Base-by-base conservation (phyloP, 2,888 invertebrate species). In the Sturmia bella region DNA sequence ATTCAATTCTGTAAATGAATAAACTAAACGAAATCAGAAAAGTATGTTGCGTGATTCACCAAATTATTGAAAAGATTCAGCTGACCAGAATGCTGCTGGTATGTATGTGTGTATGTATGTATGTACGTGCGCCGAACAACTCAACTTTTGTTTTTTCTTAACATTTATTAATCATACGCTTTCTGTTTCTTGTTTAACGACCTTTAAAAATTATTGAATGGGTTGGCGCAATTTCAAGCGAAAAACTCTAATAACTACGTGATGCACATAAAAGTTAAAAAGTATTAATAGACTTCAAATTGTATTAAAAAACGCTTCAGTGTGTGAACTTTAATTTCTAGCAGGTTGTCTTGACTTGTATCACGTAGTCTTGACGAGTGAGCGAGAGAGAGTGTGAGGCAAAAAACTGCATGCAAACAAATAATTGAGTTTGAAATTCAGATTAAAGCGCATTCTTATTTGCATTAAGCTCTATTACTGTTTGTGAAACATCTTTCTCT, bases 291-390 rank as follows among this genome's bases (percentile, higher is more conserved):
- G n/a, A 70, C n/a, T 45, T 24, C 21, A 21, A 64, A 56, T 54
- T 37, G 11, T 56, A 48, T 39, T 48, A 56, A 45, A 4, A 37
- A 2, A 32, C 32, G 19, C 43, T 54, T 9, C 9, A 3, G 21
- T 12, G 32, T 7, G 57, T 43, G 21, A 57, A 70, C 21, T 37
- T 6, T 12, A 52, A 6, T 11, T 11, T 2, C 6, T 56, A 48
- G 7, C 37, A 39, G 32, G 63, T 32, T 41, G 52, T 59, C 64
- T 75, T 80, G 79, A 75, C 80, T 61, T 27, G 48, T 70, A 75
- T 80, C 80, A 80, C 80, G 80, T 80, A 80, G 78, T 39, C 78
- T 21, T 32, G 9, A 32, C 32, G 32, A 32, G 1, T 32, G 32
- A 32, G 9, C 1, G 32, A 32, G 32, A 32, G 32, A 32, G 9